Conservation (phyloP, 2,888 invertebrate genomes). For the Salticus scenicus region DNA sequence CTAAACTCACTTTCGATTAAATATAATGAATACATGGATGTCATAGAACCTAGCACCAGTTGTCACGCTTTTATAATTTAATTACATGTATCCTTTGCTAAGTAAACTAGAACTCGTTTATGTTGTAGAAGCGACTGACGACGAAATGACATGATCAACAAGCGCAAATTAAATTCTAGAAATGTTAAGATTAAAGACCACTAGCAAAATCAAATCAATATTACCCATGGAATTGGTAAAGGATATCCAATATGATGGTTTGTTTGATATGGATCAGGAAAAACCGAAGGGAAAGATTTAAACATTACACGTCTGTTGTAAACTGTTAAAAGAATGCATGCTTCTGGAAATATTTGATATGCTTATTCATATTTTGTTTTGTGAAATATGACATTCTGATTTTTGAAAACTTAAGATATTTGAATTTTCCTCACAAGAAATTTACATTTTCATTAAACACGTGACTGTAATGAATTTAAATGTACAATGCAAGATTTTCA, state of each 20-base stretch:
- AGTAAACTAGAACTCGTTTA: not conserved
- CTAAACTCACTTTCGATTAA: constrained; percentile 7
- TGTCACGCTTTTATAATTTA: constrained; percentile 9
- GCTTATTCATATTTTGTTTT: no score
- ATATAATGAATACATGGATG: not conserved
- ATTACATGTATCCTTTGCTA: constrained; percentile 17
- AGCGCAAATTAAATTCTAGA: constrained; percentile 7
- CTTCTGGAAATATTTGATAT: no score
- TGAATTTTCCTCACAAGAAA: no score
- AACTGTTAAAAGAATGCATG: no score
- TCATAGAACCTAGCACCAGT: not conserved
- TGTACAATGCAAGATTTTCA: no score
- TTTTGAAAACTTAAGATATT: no score
- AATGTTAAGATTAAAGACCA: constrained; percentile 14
- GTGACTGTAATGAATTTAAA: no score
- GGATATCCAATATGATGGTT: not conserved
- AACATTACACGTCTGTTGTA: not conserved
- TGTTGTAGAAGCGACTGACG: not conserved
- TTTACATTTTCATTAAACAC: no score
- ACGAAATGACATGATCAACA: constrained; percentile 10
- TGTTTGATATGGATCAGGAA: not conserved
- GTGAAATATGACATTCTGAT: no score
- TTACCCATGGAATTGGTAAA: not conserved
- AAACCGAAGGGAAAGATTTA: not conserved
- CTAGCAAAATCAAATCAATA: constrained; percentile 13